phyloP scores from a whole-genome alignment of 2,888 invertebrate genomes.

The Antitype chi region DNA sequence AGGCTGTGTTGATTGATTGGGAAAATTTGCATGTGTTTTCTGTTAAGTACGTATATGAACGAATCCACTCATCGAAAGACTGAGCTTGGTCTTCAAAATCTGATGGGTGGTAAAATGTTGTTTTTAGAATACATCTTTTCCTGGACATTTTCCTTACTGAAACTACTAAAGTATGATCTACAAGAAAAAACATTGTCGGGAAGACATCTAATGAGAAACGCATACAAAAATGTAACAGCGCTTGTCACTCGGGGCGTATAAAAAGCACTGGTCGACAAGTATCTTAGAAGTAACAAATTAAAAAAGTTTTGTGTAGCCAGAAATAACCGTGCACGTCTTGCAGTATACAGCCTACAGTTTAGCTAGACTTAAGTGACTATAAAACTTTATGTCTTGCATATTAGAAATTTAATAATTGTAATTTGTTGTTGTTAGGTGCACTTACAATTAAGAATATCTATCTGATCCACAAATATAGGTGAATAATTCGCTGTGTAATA shows the following conservation, averaged over 20 bases:
- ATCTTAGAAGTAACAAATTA: slow-evolving; percentile 45
- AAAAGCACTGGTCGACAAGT: background rate
- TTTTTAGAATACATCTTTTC: no score
- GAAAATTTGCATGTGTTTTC: background rate
- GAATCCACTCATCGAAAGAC: no score
- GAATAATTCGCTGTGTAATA: background rate
- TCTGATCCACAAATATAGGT: background rate
- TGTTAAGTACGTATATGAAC: background rate
- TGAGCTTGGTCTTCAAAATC: no score
- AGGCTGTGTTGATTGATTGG: background rate
- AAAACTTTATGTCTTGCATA: background rate
- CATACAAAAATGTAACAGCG: background rate
- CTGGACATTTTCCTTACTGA: background rate
- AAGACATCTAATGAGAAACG: background rate
- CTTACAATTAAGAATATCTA: background rate
- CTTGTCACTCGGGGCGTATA: slow-evolving; percentile 31
- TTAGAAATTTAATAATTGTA: background rate
- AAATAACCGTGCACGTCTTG: slow-evolving; percentile 5
- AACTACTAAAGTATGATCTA: background rate
- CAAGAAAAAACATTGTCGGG: background rate
- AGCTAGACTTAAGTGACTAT: background rate
- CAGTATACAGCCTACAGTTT: background rate
- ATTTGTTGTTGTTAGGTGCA: background rate
- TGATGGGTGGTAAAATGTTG: no score
- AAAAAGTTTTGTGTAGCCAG: slow-evolving; percentile 39